phyloP scores from a whole-genome alignment of 2,888 invertebrate species.

The Agrypnus murinus region DNA sequence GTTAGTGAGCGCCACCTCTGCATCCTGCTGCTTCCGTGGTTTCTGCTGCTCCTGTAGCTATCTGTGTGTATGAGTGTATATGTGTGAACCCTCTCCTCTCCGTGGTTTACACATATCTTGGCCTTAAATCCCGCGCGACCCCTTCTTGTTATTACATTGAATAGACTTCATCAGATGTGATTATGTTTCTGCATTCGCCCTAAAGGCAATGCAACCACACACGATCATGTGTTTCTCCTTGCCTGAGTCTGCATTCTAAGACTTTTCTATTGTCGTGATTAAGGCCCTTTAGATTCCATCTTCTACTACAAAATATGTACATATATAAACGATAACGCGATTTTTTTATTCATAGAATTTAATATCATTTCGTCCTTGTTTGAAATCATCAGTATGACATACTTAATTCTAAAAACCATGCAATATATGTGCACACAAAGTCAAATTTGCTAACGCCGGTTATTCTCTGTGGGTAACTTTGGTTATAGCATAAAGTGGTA shows the following conservation, averaged over 20 bases:
- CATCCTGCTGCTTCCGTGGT: constrained; percentile 55
- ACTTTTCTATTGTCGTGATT: neutral
- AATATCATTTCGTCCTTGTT: too few species aligned
- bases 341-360: too few species aligned
- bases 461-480: constrained; percentile 34
- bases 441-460: constrained; percentile 1
- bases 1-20: constrained; percentile 63
- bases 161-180: constrained; percentile 60
- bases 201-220: constrained; percentile 17
- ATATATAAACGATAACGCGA: too few species aligned
- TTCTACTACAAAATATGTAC: neutral
- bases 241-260: neutral
- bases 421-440: too few species aligned
- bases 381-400: too few species aligned
- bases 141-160: constrained; percentile 56
- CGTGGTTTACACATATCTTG: constrained; percentile 46
- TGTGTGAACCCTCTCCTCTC: too few species aligned
- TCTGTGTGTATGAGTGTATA: constrained; percentile 35
- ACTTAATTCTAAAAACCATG: too few species aligned
- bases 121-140: constrained; percentile 52
- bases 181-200: constrained; percentile 51
- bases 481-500: constrained; percentile 41
- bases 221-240: constrained; percentile 1
- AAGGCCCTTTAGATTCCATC: neutral
- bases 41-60: constrained; percentile 53